phyloP scores from a whole-genome alignment of 2,113 vertebrate species.

The Dendropsophus ebraccatus region DNA sequence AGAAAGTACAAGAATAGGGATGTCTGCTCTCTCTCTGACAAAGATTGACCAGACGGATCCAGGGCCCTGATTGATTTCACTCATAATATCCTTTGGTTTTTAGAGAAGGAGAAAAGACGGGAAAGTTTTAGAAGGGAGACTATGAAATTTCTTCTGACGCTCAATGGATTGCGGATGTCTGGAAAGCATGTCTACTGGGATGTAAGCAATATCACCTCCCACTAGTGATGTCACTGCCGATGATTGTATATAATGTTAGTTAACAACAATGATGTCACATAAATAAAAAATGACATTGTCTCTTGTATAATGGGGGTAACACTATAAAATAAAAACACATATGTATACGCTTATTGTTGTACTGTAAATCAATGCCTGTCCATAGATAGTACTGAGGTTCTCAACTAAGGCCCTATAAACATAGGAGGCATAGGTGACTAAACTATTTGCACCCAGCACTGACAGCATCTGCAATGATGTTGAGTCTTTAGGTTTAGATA shows the following conservation, averaged over 20 bases:
- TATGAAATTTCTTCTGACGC: not conserved
- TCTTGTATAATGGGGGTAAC: no score
- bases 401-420: not conserved
- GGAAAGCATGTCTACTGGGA: not conserved
- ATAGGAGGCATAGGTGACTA: not conserved
- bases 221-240: not conserved
- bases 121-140: not conserved
- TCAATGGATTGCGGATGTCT: not conserved
- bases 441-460: not conserved
- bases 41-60: slow-evolving; percentile 3
- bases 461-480: not conserved
- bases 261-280: no score
- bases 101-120: not conserved
- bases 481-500: no score
- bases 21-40: not conserved
- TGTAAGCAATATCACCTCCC: not conserved
- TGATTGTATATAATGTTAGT: no score
- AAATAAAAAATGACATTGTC: not conserved
- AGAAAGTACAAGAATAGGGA: not conserved
- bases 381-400: not conserved
- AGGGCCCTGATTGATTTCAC: not conserved
- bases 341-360: no score
- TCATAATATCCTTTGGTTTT: not conserved
- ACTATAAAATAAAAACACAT: no score
- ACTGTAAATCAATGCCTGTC: not conserved